These are phyloP conservation scores for Falco punctatus DNA, from an alignment of 2,113 vertebrate genomes.

Conservation along the genomic window DNA sequence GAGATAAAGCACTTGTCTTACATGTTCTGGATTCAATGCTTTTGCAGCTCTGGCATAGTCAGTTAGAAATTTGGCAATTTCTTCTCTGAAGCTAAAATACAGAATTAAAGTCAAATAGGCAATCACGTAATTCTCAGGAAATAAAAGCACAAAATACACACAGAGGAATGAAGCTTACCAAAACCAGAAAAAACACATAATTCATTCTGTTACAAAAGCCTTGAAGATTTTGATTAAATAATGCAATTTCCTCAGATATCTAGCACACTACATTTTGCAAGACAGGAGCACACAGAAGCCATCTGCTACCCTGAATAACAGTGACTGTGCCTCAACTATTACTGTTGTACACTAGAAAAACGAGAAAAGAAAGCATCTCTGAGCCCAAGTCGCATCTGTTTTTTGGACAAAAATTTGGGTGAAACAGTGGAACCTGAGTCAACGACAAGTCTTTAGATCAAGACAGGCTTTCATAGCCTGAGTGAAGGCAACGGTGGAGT, in stretches of 20 bases:
- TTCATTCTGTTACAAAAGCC: neutral
- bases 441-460: neutral
- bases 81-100: slow-evolving; percentile 53
- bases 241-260: neutral
- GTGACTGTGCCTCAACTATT: neutral
- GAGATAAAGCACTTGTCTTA: neutral
- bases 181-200: neutral
- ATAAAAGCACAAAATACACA: neutral
- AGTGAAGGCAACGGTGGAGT: neutral
- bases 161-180: neutral
- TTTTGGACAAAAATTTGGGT: neutral
- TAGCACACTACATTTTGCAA: neutral
- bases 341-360: neutral
- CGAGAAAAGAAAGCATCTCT: neutral
- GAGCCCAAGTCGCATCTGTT: neutral
- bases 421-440: neutral
- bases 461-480: neutral
- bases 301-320: neutral
- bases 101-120: neutral
- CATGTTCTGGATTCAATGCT: slow-evolving; percentile 11
- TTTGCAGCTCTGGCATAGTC: slow-evolving; percentile 34
- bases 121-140: neutral
- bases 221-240: neutral
- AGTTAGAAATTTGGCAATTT: slow-evolving; percentile 51
- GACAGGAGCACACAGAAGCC: neutral